These are phyloP conservation scores for Anas capensis DNA, from an alignment of 2,797 vertebrate genomes.

Conservation along the genomic window DNA sequence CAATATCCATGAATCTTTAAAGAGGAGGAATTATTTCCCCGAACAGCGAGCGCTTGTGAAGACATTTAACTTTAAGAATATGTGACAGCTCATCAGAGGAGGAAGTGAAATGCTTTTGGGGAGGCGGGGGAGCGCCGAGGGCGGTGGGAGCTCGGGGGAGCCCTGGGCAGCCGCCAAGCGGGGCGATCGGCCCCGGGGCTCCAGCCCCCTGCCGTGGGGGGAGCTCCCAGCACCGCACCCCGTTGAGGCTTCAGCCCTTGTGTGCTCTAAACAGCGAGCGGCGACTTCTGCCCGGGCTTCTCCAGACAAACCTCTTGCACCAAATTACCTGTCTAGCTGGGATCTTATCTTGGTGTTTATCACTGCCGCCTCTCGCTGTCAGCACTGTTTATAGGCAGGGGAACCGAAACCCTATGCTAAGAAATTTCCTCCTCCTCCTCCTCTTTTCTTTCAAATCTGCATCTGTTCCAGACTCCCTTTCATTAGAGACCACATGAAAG, in stretches of 20 bases:
- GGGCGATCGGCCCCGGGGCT: neutral
- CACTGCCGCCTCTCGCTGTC: slow-evolving; percentile 55
- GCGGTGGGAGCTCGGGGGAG: neutral
- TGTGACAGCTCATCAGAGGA: slow-evolving; percentile 45
- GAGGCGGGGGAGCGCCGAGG: neutral
- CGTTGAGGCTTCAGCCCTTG: slow-evolving; percentile 2
- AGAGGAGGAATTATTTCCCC: slow-evolving; percentile 31
- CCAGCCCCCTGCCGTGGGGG: neutral
- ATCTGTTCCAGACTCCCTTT: slow-evolving; percentile 70
- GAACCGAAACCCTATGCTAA: slow-evolving; percentile 64
- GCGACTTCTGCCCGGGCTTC: slow-evolving; percentile 45
- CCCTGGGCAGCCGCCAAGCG: neutral
- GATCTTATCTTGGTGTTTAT: slow-evolving; percentile 55
- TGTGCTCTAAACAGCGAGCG: slow-evolving; percentile 32
- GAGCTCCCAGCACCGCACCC: neutral
- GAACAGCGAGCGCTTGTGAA: neutral
- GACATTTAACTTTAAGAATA: slow-evolving; percentile 55
- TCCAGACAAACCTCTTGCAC: slow-evolving; percentile 49
- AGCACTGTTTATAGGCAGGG: slow-evolving; percentile 72
- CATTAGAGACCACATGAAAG: slow-evolving; percentile 75
- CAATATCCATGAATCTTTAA: slow-evolving; percentile 65
- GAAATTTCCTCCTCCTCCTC: slow-evolving; percentile 70
- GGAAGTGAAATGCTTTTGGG: neutral
- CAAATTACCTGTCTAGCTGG: slow-evolving; percentile 67
- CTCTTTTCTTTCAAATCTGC: slow-evolving; percentile 71